Base-by-base conservation (phyloP, 1,140 invertebrate species). In the Cydia fagiglandana region DNA sequence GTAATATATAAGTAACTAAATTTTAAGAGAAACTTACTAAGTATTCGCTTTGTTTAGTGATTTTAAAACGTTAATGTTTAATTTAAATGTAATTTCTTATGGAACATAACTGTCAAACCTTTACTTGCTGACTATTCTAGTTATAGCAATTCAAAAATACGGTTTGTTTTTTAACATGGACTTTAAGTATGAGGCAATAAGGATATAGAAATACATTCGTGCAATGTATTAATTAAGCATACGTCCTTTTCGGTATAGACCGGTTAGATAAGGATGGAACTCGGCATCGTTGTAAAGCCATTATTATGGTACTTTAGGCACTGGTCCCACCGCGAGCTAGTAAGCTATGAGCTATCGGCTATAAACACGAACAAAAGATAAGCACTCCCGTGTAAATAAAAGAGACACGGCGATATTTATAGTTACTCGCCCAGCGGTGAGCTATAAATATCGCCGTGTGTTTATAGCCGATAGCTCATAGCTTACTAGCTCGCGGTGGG, bases 1-100 rank as follows among this genome's bases (percentile, higher is more conserved):
- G 75, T 78, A 82, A 83, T 83, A 83, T 79, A 85, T 85, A 78
- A 70, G 66, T 38, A 70, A 70, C 34, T 38, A 38, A 41, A 70
- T 28, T 70, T n/a, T 70, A 70, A 70, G 66, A 61, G 34, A 70
- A 41, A 70, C 66, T 38, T 70, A 24, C 66, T n/a, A 38, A 70
- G 66, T 38, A 70, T 70, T 70, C 34, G 66, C 66, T 70, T 70
- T 70, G 34, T 70, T 70, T 70, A 70, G 38, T 70, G 34, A 45
- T 70, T 70, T 34, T 70, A 41, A 70, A 70, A 38, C 9, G 56
- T 38, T 70, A 70, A 70, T 17, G 66, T 38, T 70, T 70, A 70
- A 41, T 38, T 34, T 70, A 45, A 45, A 70, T 45, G 66, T 38
- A 70, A 70, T 17, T 70, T 38, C 56, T 61, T 61, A 61, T 24